These are phyloP conservation scores for Marcusenius ussheri DNA, from an alignment of 2,113 vertebrate genomes.

Conservation along the genomic window DNA sequence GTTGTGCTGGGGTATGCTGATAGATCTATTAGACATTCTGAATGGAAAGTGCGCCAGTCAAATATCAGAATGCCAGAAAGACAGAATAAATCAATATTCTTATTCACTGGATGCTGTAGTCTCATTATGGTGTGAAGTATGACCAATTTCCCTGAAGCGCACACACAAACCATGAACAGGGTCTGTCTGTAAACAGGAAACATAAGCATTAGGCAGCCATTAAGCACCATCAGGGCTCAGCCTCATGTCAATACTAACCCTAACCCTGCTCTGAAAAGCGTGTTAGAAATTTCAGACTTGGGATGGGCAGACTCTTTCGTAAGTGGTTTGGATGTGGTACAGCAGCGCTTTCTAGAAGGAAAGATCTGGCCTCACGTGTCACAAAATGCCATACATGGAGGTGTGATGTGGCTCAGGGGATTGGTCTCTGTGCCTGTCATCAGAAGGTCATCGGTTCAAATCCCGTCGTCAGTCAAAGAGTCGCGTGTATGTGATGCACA, in stretches of 20 bases:
- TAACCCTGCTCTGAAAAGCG: neutral
- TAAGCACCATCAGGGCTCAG: neutral
- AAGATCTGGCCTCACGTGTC: neutral
- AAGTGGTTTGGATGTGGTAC: neutral
- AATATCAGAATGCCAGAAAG: neutral
- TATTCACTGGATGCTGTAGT: neutral
- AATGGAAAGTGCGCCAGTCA: neutral
- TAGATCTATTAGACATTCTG: neutral
- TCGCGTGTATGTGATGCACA: neutral
- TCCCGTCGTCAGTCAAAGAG: neutral
- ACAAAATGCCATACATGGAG: neutral
- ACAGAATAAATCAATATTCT: conserved; percentile 13
- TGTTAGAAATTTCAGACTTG: neutral
- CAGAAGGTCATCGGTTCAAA: neutral
- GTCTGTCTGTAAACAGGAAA: neutral
- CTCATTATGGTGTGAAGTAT: neutral
- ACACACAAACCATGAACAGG: neutral
- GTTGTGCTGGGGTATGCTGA: neutral
- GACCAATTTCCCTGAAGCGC: neutral
- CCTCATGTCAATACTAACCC: neutral
- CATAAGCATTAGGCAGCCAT: neutral
- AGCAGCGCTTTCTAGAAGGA: neutral
- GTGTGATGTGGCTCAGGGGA: neutral
- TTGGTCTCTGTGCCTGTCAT: neutral
- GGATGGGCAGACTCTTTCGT: neutral